phyloP scores from a whole-genome alignment of 2,113 vertebrate genomes.

The Plestiodon gilberti region DNA sequence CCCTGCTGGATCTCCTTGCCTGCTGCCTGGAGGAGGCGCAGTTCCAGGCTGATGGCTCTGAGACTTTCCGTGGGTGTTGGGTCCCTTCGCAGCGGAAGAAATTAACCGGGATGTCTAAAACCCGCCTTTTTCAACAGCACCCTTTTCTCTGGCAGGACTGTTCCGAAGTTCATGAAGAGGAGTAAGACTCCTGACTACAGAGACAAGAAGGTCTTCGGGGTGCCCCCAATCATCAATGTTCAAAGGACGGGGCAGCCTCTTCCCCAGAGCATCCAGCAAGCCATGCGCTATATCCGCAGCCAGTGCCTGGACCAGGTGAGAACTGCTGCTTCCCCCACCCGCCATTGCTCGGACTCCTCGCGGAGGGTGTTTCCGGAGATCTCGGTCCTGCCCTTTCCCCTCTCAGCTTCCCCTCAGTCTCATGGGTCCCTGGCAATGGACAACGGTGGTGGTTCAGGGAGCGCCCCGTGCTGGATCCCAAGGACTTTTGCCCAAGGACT shows the following conservation, averaged over 20 bases:
- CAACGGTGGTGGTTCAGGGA: too few species aligned
- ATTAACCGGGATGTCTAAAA: too few species aligned
- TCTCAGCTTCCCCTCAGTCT: too few species aligned
- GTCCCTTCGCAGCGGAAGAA: neutral
- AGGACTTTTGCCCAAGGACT: too few species aligned
- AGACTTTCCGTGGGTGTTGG: too few species aligned
- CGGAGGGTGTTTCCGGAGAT: too few species aligned
- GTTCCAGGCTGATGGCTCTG: too few species aligned
- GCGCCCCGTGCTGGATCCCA: too few species aligned
- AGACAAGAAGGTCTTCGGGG: slow-evolving; percentile 84
- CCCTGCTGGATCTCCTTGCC: too few species aligned
- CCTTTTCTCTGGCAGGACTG: slow-evolving; percentile 73
- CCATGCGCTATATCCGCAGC: slow-evolving; percentile 86
- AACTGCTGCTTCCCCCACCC: neutral
- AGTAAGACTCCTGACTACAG: slow-evolving; percentile 84
- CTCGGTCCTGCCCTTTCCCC: neutral
- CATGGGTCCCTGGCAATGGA: too few species aligned
- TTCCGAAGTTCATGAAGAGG: slow-evolving; percentile 90
- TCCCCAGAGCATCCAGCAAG: slow-evolving; percentile 90
- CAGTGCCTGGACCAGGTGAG: slow-evolving; percentile 87
- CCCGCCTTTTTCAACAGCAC: neutral
- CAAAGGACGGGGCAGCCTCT: slow-evolving; percentile 85
- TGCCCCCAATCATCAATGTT: slow-evolving; percentile 81
- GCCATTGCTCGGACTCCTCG: neutral
- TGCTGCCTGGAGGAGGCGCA: too few species aligned